Conservation (phyloP, 2,888 invertebrate genomes). For the Dryococelus australis region DNA sequence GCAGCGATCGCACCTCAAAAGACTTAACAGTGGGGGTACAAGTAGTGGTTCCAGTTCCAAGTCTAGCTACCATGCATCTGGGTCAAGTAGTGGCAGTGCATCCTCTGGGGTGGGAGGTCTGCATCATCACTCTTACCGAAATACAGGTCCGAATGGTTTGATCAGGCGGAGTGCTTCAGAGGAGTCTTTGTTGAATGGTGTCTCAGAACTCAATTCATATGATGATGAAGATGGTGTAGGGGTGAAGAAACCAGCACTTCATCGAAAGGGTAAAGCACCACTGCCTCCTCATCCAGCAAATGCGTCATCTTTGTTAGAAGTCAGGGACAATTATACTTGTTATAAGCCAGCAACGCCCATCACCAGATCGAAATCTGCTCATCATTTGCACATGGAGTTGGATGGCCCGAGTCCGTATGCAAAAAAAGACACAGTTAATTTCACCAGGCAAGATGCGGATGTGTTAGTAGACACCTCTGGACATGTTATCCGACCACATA, state of each 20-base stretch:
- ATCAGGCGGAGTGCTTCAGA: conserved; percentile 58
- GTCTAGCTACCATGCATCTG: conserved; percentile 39
- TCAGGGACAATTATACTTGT: conserved; percentile 31
- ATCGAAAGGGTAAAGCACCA: conserved; percentile 52
- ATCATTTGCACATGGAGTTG: conserved; percentile 45
- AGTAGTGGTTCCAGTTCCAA: conserved; percentile 39
- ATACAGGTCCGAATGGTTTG: conserved; percentile 24
- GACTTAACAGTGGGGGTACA: conserved; percentile 45
- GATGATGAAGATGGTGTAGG: conserved; percentile 41
- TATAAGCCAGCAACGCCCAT: conserved; percentile 43
- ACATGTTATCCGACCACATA: conserved; percentile 12
- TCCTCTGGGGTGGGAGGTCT: conserved; percentile 44
- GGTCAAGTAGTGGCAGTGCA: conserved; percentile 42
- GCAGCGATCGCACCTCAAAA: conserved; percentile 55
- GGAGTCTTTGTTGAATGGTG: conserved; percentile 54
- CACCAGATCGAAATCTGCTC: conserved; percentile 51
- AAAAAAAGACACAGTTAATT: not conserved
- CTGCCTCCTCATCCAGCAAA: conserved; percentile 49
- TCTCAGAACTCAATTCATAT: conserved; percentile 21
- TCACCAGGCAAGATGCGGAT: conserved; percentile 22
- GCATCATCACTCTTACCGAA: conserved; percentile 37
- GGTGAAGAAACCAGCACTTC: conserved; percentile 50
- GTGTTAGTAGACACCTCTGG: conserved; percentile 19
- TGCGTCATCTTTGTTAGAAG: conserved; percentile 24
- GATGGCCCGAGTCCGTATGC: not conserved